A percentile compares a stretch with the other conserved stretches of the same genome.
These are phyloP conservation scores for Rhinichthys osculus DNA, from an alignment of 2,797 vertebrate species.

Conservation along the genomic window DNA sequence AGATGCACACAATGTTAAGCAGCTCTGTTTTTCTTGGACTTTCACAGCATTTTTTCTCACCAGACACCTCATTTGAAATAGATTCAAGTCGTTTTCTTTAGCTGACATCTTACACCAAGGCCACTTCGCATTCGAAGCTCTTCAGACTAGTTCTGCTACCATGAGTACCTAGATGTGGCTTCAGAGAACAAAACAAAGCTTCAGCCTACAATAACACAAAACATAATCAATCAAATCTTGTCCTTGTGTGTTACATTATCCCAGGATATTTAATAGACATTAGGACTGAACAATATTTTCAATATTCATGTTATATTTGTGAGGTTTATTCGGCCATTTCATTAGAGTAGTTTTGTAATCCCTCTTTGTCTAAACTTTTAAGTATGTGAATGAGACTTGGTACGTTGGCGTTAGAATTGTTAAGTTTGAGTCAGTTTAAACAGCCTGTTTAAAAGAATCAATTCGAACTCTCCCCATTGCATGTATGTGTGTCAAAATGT, in stretches of 20 bases:
- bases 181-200: constrained; percentile 37
- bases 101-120: constrained; percentile 39
- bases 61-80: constrained; percentile 49
- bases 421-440: background rate
- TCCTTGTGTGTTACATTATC: constrained; percentile 12
- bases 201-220: constrained; percentile 40
- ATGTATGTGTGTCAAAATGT: background rate
- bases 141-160: constrained; percentile 22
- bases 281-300: constrained; percentile 11
- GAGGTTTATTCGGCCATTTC: background rate
- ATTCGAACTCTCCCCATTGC: background rate
- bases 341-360: background rate
- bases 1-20: constrained; percentile 9
- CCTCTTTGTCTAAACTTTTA: background rate
- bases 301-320: constrained; percentile 7
- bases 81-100: constrained; percentile 18
- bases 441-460: background rate
- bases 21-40: constrained; percentile 56
- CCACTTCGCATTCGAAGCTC: constrained; percentile 14
- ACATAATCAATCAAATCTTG: constrained; percentile 25
- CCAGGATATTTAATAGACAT: constrained; percentile 13
- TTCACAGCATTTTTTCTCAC: constrained; percentile 36
- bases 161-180: constrained; percentile 27
- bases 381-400: background rate
- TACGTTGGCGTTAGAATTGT: background rate